Conservation (phyloP, 1,140 invertebrate genomes). For the Apocrypta bakeri region DNA sequence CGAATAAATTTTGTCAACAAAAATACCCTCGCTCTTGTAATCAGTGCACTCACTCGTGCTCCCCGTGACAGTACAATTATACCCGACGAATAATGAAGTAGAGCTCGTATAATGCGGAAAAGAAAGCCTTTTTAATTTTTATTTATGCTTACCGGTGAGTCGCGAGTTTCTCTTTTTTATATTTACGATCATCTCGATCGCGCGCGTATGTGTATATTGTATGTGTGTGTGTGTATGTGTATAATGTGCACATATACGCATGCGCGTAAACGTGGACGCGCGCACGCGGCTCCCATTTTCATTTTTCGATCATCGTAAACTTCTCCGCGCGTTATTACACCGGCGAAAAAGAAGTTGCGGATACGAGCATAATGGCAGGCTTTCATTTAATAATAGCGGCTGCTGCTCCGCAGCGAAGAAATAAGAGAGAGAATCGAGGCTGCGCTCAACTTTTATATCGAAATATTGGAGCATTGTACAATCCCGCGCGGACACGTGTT, state of each 20-base stretch:
- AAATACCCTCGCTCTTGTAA: neutral
- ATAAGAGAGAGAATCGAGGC: neutral
- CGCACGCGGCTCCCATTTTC: neutral
- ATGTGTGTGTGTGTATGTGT: too few relatives aligned
- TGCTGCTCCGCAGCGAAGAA: neutral
- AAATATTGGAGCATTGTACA: conserved; percentile 63
- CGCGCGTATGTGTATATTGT: too few relatives aligned
- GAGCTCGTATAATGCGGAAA: neutral
- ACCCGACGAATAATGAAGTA: neutral
- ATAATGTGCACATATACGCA: too few relatives aligned
- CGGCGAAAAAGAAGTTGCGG: neutral
- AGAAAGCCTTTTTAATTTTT: neutral
- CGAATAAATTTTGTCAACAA: neutral
- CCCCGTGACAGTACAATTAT: too few relatives aligned
- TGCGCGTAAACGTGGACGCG: too few relatives aligned
- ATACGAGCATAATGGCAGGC: conserved; percentile 4
- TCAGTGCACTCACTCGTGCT: too few relatives aligned
- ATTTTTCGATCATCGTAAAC: neutral
- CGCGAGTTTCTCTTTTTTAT: neutral
- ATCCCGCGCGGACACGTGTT: conserved; percentile 48
- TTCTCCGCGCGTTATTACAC: neutral
- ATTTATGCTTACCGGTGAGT: neutral
- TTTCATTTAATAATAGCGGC: conserved; percentile 27
- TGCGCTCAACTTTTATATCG: conserved; percentile 59
- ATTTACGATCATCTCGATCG: neutral